These are phyloP conservation scores for Myotis findleyi DNA, from an alignment of 2,797 vertebrate species.

Conservation along the genomic window DNA sequence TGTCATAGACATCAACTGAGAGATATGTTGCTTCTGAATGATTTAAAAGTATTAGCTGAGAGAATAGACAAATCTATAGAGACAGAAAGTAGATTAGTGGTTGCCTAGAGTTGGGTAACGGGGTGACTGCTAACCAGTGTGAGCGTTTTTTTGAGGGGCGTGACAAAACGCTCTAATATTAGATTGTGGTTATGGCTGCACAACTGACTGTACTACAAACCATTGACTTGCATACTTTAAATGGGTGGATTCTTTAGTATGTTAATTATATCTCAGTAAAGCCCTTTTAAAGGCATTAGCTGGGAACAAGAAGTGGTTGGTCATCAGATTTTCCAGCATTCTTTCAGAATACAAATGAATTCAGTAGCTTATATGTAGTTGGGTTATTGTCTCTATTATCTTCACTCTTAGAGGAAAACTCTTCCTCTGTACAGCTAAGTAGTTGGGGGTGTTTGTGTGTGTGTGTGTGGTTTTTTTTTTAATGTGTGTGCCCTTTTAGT, in stretches of 20 bases:
- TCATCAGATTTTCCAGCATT: constrained; percentile 27
- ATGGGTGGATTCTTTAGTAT: background rate
- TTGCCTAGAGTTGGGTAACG: background rate
- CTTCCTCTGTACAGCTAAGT: background rate
- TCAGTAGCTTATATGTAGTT: background rate
- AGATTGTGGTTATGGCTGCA: background rate
- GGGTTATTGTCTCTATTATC: background rate
- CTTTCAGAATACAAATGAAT: constrained; percentile 30
- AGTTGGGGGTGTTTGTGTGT: background rate
- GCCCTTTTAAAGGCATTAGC: background rate
- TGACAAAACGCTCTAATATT: constrained; percentile 42
- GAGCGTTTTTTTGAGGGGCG: background rate
- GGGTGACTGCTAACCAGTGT: background rate
- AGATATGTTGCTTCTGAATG: background rate
- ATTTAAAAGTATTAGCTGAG: background rate
- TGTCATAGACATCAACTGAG: background rate
- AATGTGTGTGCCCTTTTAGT: background rate
- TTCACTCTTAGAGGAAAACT: background rate
- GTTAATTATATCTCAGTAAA: constrained; percentile 28
- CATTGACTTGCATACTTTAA: constrained; percentile 7
- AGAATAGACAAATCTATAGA: background rate
- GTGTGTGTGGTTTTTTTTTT: background rate
- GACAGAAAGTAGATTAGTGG: background rate
- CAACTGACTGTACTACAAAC: background rate
- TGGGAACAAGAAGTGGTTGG: constrained; percentile 23